Percentiles rank a stretch among this genome's conserved stretches.
Evolutionary conservation across 2,797 vertebrate species (phyloP).

Genomic region (Carduelis carduelis): DNA sequence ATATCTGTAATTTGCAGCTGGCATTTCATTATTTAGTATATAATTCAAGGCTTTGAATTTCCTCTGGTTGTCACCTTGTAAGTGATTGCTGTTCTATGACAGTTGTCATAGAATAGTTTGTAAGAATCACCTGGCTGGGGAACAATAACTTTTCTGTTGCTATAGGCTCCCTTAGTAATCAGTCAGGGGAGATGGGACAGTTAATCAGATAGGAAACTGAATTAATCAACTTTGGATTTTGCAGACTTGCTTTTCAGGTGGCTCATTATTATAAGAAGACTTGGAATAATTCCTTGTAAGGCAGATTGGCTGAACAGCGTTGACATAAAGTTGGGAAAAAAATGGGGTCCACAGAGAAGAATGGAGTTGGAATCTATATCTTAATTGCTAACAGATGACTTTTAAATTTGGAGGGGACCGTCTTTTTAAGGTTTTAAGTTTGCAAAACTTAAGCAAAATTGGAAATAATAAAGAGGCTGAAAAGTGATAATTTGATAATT

Average conservation of each 20-base stretch:
- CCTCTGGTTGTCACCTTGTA: not conserved
- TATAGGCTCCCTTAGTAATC: not conserved
- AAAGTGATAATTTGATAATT: not conserved
- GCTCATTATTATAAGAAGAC: not conserved
- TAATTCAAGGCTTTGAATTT: constrained; percentile 37
- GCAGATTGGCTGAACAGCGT: not conserved
- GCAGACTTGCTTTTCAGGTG: not conserved
- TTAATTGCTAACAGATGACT: not conserved
- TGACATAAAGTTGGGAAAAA: not conserved
- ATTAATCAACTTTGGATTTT: not conserved
- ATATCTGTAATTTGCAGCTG: constrained; percentile 29
- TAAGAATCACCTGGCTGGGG: not conserved
- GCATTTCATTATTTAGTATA: constrained; percentile 7
- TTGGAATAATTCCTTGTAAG: not conserved
- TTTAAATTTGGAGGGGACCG: not conserved
- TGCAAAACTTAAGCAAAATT: not conserved
- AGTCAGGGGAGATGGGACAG: not conserved
- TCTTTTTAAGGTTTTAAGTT: not conserved
- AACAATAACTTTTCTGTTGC: not conserved
- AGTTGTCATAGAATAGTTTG: not conserved
- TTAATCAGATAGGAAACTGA: not conserved
- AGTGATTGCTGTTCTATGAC: not conserved
- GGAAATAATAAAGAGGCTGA: not conserved
- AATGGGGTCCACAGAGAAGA: not conserved
- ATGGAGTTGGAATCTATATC: not conserved